Conservation (phyloP, 2,797 vertebrate species). For the Todus mexicanus region DNA sequence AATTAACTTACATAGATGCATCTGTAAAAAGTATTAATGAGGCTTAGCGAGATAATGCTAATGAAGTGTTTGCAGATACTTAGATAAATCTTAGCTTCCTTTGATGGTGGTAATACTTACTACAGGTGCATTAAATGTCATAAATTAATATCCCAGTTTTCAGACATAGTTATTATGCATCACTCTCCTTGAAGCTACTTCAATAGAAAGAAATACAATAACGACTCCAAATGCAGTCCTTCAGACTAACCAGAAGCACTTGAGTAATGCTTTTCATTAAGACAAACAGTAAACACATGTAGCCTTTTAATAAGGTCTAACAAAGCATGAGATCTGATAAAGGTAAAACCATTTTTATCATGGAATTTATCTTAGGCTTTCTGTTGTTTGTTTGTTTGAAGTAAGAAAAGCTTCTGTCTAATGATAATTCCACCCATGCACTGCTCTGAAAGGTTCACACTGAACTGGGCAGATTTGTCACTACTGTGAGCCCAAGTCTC, state of each 20-base stretch:
- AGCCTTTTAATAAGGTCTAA: neutral
- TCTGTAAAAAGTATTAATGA: neutral
- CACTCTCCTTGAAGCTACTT: neutral
- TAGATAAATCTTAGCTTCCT: neutral
- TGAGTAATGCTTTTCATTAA: neutral
- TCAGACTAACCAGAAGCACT: neutral
- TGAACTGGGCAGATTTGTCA: fast-evolving
- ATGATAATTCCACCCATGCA: neutral
- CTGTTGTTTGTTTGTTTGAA: neutral
- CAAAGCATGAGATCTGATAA: neutral
- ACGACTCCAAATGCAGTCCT: neutral
- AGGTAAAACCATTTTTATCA: neutral
- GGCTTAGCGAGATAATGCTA: neutral
- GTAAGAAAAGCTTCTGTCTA: neutral
- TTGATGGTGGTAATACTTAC: neutral
- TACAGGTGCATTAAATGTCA: neutral
- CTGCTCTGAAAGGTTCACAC: neutral
- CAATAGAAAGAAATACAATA: neutral
- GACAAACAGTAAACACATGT: neutral
- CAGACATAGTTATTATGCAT: neutral
- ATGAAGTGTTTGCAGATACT: neutral
- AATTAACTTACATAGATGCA: neutral
- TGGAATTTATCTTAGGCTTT: neutral
- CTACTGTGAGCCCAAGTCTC: neutral
- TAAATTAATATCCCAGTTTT: neutral